Conservation (phyloP, 1,140 invertebrate genomes). For the Drosophila athabasca region DNA sequence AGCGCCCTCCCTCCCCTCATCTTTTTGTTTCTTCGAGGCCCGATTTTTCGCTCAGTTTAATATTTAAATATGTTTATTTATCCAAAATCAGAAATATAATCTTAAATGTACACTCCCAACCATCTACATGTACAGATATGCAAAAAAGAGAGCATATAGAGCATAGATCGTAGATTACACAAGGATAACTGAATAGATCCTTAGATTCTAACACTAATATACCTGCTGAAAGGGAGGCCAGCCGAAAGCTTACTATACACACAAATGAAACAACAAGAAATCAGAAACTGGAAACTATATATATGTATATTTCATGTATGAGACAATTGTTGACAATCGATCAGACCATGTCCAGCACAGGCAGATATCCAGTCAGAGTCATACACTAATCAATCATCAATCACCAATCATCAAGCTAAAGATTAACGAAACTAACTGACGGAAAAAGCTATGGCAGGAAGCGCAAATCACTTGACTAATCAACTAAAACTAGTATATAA, state of each 20-base stretch:
- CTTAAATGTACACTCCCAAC: constrained; percentile 44
- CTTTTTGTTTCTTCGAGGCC: constrained; percentile 16
- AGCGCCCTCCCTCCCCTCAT: constrained; percentile 15
- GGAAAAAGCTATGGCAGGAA: constrained; percentile 7
- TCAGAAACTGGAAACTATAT: too few relatives aligned
- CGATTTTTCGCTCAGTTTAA: constrained; percentile 40
- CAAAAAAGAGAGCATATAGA: not conserved
- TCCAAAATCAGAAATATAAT: constrained; percentile 57
- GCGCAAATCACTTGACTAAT: constrained; percentile 65
- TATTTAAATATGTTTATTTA: constrained; percentile 66
- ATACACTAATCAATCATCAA: constrained; percentile 28
- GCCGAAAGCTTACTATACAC: constrained; percentile 29
- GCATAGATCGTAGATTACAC: constrained; percentile 31
- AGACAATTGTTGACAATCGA: constrained; percentile 14
- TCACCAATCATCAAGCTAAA: constrained; percentile 19
- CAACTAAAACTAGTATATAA: constrained; percentile 67
- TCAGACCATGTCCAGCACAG: constrained; percentile 19
- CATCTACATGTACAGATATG: constrained; percentile 6
- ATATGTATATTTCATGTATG: constrained; percentile 1
- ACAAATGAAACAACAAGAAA: constrained; percentile 6
- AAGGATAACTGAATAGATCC: constrained; percentile 57
- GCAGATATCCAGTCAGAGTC: constrained; percentile 10
- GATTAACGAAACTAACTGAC: constrained; percentile 50
- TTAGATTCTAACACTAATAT: constrained; percentile 25
- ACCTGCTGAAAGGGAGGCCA: constrained; percentile 25